Percentiles rank a stretch among this genome's conserved stretches.
phyloP scores from a whole-genome alignment of 2,113 vertebrate species.

The Nesospiza acunhae region DNA sequence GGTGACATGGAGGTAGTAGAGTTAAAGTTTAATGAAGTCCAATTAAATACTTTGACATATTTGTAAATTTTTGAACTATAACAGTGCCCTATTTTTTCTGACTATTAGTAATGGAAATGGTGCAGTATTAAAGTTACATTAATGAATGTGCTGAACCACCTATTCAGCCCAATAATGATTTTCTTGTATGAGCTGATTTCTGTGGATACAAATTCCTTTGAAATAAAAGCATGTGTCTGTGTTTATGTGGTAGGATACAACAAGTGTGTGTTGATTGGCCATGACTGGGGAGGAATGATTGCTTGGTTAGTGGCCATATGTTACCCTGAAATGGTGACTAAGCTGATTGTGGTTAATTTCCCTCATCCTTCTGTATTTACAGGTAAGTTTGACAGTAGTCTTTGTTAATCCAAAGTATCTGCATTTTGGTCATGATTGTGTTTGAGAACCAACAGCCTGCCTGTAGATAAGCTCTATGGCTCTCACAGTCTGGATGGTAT shows the following conservation, averaged over 20 bases:
- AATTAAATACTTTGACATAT: not conserved
- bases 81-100: not conserved
- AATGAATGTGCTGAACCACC: not conserved
- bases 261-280: constrained; percentile 93
- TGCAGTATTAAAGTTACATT: not conserved
- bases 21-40: not conserved
- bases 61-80: not conserved
- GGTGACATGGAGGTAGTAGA: not conserved
- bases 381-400: constrained; percentile 74
- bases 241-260: constrained; percentile 86
- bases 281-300: constrained; percentile 96
- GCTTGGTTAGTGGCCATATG: constrained; percentile 95
- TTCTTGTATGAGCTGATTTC: not conserved
- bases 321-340: constrained; percentile 96
- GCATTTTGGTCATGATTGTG: not conserved
- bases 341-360: constrained; percentile 94
- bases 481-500: not conserved
- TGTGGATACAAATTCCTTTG: not conserved
- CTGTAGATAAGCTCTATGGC: not conserved
- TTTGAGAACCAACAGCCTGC: not conserved
- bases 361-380: constrained; percentile 93
- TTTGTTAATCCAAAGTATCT: not conserved
- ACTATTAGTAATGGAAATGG: not conserved
- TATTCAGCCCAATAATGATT: not conserved
- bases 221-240: constrained; percentile 36